Evolutionary conservation across 2,797 vertebrate genomes (phyloP), one percentile per base, ranked within the genome.

Genomic region (Squalus acanthias): DNA sequence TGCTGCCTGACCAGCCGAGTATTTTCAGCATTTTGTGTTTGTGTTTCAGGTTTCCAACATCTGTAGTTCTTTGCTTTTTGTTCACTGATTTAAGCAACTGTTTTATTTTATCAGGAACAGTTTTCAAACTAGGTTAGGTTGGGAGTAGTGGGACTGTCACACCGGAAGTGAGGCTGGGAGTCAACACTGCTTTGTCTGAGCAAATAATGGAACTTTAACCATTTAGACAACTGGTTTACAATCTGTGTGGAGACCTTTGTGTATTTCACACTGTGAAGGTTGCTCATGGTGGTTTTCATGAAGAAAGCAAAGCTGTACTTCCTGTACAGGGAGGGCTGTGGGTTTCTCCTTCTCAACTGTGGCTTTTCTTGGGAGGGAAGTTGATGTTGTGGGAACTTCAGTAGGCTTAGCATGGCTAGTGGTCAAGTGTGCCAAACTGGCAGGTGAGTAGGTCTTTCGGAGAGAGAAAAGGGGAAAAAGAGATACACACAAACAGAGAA

Each of bases 361-460:
- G 91, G 91, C 91, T 93, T 93, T 93, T 69, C 63, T 24, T 93
- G 63, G 91, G 65, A 93, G 65, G 65, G 91, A 93, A 69, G 91
- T 69, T 93, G n/a, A 39, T 22, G 79, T 17, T 15, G 39, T 39
- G 91, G 91, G n/a, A n/a, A 93, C n/a, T 57, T 24, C 22, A 39
- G 0, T 69, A 39, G 10, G n/a, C 1, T 93, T 67, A 93, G 17
- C 65, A 69, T 29, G 3, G 53, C 29, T 10, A n/a, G 0, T 24
- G 12, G 91, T 69, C 17, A 22, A 10, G 39, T 85, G 39, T 20
- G n/a, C 50, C 63, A 46, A 4, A 24, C 20, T 39, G 67, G 29
- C 26, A 91, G 57, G 57, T 91, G 57, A 63, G 57, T 63, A 60
- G 33, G 65, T 46, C 22, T 93, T 67, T 24, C 46, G 91, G 91